Evolutionary conservation across 2,113 vertebrate genomes (phyloP).

Genomic region (Herpetotheres cachinnans): DNA sequence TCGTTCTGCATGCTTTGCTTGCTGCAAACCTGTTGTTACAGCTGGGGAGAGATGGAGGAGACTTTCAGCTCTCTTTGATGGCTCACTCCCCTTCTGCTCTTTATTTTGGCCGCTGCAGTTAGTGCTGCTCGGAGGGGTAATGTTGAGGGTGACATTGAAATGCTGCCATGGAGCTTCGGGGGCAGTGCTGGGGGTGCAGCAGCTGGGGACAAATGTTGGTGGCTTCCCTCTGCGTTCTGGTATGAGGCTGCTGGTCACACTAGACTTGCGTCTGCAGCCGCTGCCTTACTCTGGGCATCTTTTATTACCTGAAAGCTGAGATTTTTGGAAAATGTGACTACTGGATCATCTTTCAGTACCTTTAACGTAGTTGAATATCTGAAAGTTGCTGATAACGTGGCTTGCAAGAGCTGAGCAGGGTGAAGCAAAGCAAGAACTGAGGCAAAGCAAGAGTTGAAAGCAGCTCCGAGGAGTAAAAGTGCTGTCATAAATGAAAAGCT

Average conservation of each 20-base stretch:
- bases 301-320: background rate
- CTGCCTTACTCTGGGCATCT: background rate
- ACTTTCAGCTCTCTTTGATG: background rate
- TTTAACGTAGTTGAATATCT: background rate
- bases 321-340: background rate
- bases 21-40: background rate
- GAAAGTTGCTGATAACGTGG: background rate
- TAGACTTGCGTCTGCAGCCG: background rate
- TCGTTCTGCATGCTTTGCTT: background rate
- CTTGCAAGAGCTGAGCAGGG: background rate
- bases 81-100: background rate
- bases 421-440: background rate
- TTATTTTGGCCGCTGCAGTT: background rate
- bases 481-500: background rate
- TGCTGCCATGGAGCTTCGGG: rapidly evolving
- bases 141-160: background rate
- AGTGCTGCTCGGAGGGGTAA: background rate
- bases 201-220: background rate
- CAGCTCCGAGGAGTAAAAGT: background rate
- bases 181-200: background rate
- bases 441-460: background rate
- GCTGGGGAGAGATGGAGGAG: background rate
- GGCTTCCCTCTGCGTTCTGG: background rate
- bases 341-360: background rate
- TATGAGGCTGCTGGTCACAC: background rate